These are phyloP conservation scores for western clawed frog (Xenopus tropicalis) DNA, from an alignment of 2,113 vertebrate species.

Conservation along the genomic window UCB_Xtro_10.0 CM004443.2:103383501-103384000, in stretches of 20 bases:
- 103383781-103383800: background rate
- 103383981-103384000: background rate
- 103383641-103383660: too few relatives aligned
- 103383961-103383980: background rate
- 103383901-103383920: background rate
- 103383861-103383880: conserved; percentile 25
- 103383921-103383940: background rate
- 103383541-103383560: too few relatives aligned
- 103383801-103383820: background rate
- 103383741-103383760: too few relatives aligned
- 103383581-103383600: too few relatives aligned
- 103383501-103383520: too few relatives aligned
- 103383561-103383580: too few relatives aligned
- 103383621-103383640: too few relatives aligned
- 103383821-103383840: conserved; percentile 31
- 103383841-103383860: background rate
- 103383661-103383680: too few relatives aligned
- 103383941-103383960: background rate
- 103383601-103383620: too few relatives aligned
- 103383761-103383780: background rate
- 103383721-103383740: background rate
- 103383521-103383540: too few relatives aligned
- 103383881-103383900: conserved; percentile 31
- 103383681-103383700: background rate
- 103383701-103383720: too few relatives aligned